A percentile compares a stretch with the other conserved stretches of the same genome.
These are phyloP conservation scores for Alauda arvensis DNA, from an alignment of 2,797 vertebrate genomes.

Conservation along the genomic window DNA sequence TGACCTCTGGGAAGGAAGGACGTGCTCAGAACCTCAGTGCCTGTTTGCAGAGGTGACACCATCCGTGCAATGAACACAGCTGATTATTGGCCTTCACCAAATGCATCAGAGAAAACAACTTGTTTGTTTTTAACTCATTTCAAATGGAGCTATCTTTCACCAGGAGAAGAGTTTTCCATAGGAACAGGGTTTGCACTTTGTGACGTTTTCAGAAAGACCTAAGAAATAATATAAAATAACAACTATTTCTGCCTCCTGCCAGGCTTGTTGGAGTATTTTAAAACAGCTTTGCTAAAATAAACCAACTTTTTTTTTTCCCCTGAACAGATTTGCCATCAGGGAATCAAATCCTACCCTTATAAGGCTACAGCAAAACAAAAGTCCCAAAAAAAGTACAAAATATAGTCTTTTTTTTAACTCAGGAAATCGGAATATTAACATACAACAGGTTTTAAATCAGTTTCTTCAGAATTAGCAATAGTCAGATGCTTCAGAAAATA, in stretches of 20 bases:
- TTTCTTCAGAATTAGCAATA: not conserved
- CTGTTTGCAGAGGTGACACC: not conserved
- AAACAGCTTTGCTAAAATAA: constrained; percentile 34
- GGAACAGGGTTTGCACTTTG: not conserved
- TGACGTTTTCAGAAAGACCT: not conserved
- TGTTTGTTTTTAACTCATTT: not conserved
- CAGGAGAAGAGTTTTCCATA: not conserved
- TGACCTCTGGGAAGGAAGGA: not conserved
- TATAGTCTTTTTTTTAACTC: not conserved
- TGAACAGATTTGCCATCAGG: constrained; percentile 4
- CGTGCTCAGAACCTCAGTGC: fast-evolving
- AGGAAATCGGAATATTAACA: not conserved
- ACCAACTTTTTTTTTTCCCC: not conserved
- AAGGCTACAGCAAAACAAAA: constrained; percentile 18
- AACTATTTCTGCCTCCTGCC: constrained; percentile 2
- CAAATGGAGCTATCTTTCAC: not conserved
- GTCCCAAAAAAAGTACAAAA: not conserved
- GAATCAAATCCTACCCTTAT: constrained; percentile 30
- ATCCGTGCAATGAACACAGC: not conserved
- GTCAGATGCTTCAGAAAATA: not conserved
- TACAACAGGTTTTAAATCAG: not conserved
- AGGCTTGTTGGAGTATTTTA: constrained; percentile 13
- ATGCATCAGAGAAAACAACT: not conserved
- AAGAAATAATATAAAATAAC: not conserved
- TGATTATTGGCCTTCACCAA: not conserved